phyloP scores from a whole-genome alignment of 2,888 invertebrate genomes.

The Conops quadrifasciatus region DNA sequence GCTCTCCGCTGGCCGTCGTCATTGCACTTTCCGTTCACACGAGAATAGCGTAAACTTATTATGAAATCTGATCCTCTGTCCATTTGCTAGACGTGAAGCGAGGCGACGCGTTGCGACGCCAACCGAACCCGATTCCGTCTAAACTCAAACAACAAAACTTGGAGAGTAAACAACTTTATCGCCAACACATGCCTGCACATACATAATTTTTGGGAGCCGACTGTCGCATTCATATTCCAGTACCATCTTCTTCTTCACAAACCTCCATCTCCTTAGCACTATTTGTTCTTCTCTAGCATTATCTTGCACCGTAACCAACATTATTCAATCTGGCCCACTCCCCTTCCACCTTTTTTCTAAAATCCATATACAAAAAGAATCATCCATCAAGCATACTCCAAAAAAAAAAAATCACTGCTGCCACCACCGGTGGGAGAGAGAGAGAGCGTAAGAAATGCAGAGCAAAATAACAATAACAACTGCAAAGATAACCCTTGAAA shows the following conservation, averaged over 20 bases:
- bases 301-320: neutral
- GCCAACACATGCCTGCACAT: conserved; percentile 38
- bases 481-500: neutral
- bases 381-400: too few relatives aligned
- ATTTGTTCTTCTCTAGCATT: neutral
- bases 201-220: conserved; percentile 35
- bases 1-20: too few relatives aligned
- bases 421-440: too few relatives aligned
- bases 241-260: neutral
- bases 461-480: conserved; percentile 8
- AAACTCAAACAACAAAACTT: conserved; percentile 21
- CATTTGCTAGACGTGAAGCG: conserved; percentile 43
- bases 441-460: too few relatives aligned
- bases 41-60: conserved; percentile 55
- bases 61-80: conserved; percentile 58
- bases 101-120: conserved; percentile 4
- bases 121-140: conserved; percentile 28
- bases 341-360: too few relatives aligned
- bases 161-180: conserved; percentile 35
- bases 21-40: neutral
- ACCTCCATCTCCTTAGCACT: neutral
- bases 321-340: too few relatives aligned
- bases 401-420: too few relatives aligned
- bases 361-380: too few relatives aligned
- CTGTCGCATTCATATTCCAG: neutral